Base-by-base conservation (phyloP, 2,888 invertebrate species). In the Papilio elwesi region DNA sequence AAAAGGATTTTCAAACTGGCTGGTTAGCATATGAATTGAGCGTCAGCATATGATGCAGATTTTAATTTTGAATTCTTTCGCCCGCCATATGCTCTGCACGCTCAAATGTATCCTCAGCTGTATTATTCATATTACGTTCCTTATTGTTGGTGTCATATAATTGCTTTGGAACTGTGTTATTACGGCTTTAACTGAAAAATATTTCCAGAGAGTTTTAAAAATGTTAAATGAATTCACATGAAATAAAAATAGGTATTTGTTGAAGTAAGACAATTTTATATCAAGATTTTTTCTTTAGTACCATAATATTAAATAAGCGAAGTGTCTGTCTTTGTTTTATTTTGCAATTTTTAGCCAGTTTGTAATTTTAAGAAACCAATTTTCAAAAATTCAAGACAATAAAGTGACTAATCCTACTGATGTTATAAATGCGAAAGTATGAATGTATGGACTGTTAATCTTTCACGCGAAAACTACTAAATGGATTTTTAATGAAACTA, bases 51-150 rank as follows among this genome's bases (percentile, higher is more conserved):
- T 79, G 79, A 74, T 74, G 75, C 74, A 59, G 74, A 73, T 75
- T 81, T 82, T 81, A 81, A 83, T 83, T 83, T 81, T 76, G 78
- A 79, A 81, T 82, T 79, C 79, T 78, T 76, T 76, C 78, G 75
- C 75, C 68, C 68, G 76, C 81, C 83, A 79, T 80, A 79, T 83
- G 82, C 76, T 77, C 75, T 75, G 64, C 74, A 74, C 74, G 80
- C 83, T 74, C 85, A 85, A 85, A 86, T 70, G 66, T 73, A 62
- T 70, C 66, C 66, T 66, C 52, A 12, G 38, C 59, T 59, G 47
- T 57, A 65, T 26, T 26, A 26, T 26, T 26, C 26, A 26, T 26
- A 26, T 26, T 38, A 51, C 66, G 43, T 48, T 73, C 52, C 66
- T 73, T 62, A 57, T 57, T 70, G 62, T 15, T 65, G 38, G 52